Base-by-base conservation (phyloP, 2,888 invertebrate species). In the Noctuana brunneofusca region DNA sequence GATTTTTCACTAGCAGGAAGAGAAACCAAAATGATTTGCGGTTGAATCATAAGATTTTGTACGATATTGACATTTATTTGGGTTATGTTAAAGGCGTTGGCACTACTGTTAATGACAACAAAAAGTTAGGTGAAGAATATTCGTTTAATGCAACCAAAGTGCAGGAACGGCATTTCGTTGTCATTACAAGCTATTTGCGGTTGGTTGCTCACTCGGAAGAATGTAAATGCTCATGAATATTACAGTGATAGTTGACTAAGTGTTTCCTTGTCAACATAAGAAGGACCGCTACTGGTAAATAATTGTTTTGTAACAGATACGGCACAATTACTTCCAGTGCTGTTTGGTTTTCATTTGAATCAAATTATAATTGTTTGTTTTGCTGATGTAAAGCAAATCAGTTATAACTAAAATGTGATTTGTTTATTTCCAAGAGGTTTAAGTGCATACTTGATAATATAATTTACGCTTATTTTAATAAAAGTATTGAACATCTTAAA, bases 111-210 rank as follows among this genome's bases (percentile, higher is more conserved):
- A 9, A 1, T 41, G 9, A 8, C 30, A 9, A n/a, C 43, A 12
- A 27, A 59, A 53, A 35, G 41, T 38, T 63, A 64, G 60, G 63
- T 52, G 60, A 64, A 67, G 65, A 75, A 68, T 71, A 68, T 70
- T 67, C 69, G 69, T 72, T 75, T 73, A 72, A 76, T 74, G 69
- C 74, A 72, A 75, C 73, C 73, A 66, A 67, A 74, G 77, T 73
- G 76, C 70, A 75, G 76, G 75, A 77, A 74, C 75, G 74, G 73
- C 70, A 74, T 75, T 79, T 73, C 67, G 72, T 78, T 79, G 79
- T 83, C 78, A 79, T 82, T 81, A 79, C 70, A 69, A 73, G 72
- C 77, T 78, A 78, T 83, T 81, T 80, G 80, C 78, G 76, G 77
- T 78, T 63, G 68, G 75, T 69, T 73, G 72, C 67, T 73, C 73